These are phyloP conservation scores for Orycteropus afer DNA, from an alignment of 2,113 vertebrate species.

Conservation along the genomic window DNA sequence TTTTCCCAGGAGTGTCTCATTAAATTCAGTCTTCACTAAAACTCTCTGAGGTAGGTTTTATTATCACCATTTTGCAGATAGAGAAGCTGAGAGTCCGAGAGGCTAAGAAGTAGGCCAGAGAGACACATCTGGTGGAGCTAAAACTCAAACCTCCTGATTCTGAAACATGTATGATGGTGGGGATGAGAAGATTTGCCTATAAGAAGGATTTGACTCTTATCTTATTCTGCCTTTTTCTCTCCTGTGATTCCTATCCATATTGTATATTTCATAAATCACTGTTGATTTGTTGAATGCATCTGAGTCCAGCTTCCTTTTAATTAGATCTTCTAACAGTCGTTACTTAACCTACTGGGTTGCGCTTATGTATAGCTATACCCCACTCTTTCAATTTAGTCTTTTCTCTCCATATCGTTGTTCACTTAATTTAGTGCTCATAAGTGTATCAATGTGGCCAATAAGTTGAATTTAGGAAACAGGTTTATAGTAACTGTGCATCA, in stretches of 20 bases:
- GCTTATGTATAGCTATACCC: background rate
- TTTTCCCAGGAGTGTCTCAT: background rate
- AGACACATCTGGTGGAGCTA: background rate
- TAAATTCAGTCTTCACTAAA: background rate
- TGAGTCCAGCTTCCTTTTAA: conserved; percentile 13
- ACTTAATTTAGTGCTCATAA: background rate
- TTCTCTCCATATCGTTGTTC: background rate
- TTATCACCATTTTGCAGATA: background rate
- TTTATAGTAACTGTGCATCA: background rate
- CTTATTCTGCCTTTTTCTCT: background rate
- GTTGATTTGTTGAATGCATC: background rate
- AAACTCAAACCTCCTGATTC: background rate
- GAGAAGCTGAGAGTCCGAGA: conserved; percentile 10
- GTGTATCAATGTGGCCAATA: background rate
- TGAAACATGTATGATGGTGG: background rate
- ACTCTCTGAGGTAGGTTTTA: background rate
- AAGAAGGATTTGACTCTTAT: background rate
- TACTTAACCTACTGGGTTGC: background rate
- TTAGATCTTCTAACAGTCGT: background rate
- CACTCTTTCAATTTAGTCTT: background rate
- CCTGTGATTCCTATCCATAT: background rate
- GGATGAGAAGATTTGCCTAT: background rate
- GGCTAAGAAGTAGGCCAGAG: background rate
- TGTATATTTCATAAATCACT: background rate
- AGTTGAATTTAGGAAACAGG: conserved; percentile 7